Evolutionary conservation across 1,140 invertebrate genomes (phyloP), one percentile per base, ranked within the genome.

Genomic region (Hyles vespertilio): DNA sequence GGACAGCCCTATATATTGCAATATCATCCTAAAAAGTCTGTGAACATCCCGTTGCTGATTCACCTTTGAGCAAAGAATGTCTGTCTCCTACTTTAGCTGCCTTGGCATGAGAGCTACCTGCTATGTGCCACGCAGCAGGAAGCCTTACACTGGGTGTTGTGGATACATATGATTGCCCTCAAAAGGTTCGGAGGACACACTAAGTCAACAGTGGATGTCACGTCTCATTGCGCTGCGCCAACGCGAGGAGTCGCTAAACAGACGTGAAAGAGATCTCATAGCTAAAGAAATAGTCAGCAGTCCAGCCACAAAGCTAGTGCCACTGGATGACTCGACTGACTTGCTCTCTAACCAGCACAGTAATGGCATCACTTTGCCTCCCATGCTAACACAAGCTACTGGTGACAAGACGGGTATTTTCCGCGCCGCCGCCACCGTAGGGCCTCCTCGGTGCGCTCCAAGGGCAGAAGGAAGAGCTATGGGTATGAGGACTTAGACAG

Each of bases 401-500:
- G 62, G 72, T 11, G 64, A 75, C 32, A 65, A 63, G 34, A 55
- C 12, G 59, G 70, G 50, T 74, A 73, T 67, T 58, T 67, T n/a
- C 66, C 72, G 12, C 69, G 80, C 0, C 69, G 78, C 4, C 82
- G 72, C 3, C 79, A 67, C 6, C 75, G 75, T n/a, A 70, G 80
- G 11, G 67, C 73, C 5, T 68, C 72, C 36, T 85, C 84, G 0
- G 63, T 80, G 10, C 74, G 78, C 9, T 46, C 69, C 5, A 74
- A 71, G n/a, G 67, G 60, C 10, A 80, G 79, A 50, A 80, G 87
- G 56, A 77, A 86, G 65, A 83, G 72, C 56, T 80, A 73, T 48
- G 74, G 69, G 0, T 89, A 90, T 59, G 87, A 91, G 68, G 89
- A 91, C 57, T 68, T 90, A 6, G 91, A 92, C 69, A 89, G 90